Conservation (phyloP, 2,113 vertebrate genomes). For the Brachyhypopomus gauderio region DNA sequence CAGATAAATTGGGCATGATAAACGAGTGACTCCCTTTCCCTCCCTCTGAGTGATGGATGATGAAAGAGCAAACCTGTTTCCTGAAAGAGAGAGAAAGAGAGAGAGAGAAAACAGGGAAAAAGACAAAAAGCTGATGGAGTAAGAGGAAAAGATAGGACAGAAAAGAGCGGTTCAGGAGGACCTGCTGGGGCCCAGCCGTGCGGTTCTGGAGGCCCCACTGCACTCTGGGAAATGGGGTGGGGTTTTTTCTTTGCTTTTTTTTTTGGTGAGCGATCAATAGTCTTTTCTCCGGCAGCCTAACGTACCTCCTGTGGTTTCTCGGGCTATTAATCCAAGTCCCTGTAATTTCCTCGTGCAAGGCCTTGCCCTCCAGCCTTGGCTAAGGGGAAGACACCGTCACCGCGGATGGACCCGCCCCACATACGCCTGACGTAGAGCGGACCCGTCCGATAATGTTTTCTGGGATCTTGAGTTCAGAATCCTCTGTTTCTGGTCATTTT, state of each 20-base stretch:
- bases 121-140: neutral
- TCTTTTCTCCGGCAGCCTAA: conserved; percentile 50
- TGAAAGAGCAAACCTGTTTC: conserved; percentile 12
- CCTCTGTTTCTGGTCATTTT: neutral
- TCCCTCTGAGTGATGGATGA: conserved; percentile 48
- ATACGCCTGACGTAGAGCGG: no score
- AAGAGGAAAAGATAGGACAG: neutral
- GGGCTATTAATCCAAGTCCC: conserved; percentile 55
- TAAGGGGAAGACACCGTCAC: neutral
- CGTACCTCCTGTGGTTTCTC: conserved; percentile 56
- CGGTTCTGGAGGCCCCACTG: conserved; percentile 38
- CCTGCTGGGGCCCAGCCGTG: conserved; percentile 35
- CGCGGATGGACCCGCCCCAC: neutral
- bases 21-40: conserved; percentile 33
- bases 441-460: no score
- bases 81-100: no score
- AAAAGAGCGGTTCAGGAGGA: neutral
- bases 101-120: neutral
- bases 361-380: neutral
- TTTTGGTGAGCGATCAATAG: conserved; percentile 53
- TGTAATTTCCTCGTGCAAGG: conserved; percentile 55
- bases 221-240: conserved; percentile 52
- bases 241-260: neutral
- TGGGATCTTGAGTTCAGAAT: neutral
- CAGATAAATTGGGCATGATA: conserved; percentile 45